Evolutionary conservation across 2,888 invertebrate species (phyloP).

Genomic region (Cartodere bifasciata): DNA sequence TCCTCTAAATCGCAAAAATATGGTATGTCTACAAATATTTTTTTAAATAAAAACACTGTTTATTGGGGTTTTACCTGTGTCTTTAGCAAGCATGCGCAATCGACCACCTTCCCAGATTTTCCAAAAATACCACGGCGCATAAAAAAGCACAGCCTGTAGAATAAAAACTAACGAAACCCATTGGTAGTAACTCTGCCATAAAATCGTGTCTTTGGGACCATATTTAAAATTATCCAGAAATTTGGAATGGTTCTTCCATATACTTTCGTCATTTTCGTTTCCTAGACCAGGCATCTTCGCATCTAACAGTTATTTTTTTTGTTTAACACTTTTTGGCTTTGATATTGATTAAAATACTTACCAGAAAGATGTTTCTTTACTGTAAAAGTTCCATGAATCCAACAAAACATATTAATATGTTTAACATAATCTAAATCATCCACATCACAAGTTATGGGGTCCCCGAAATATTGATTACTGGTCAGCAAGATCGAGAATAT

Average conservation of each 20-base stretch:
- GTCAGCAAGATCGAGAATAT: conserved; percentile 60
- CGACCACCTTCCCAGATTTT: conserved; percentile 57
- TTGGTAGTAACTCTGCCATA: conserved; percentile 54
- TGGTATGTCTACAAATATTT: too few relatives aligned
- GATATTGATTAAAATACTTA: too few relatives aligned
- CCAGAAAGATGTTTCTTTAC: conserved; percentile 29
- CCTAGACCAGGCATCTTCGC: too few relatives aligned
- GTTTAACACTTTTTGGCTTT: too few relatives aligned
- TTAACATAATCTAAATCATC: conserved; percentile 41
- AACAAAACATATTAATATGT: conserved; percentile 65
- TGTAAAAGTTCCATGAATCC: conserved; percentile 65
- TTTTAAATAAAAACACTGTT: too few relatives aligned
- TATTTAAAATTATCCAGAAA: too few relatives aligned
- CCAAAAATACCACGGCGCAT: conserved; percentile 61
- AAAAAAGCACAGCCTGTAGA: conserved; percentile 55
- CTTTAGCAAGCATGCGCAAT: conserved; percentile 44
- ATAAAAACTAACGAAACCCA: conserved; percentile 59
- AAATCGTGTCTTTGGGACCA: conserved; percentile 33
- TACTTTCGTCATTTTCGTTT: too few relatives aligned
- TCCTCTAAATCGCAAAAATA: too few relatives aligned
- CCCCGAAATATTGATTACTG: conserved; percentile 77
- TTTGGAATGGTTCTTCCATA: too few relatives aligned
- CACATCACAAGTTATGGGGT: conserved; percentile 65
- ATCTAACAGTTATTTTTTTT: too few relatives aligned
- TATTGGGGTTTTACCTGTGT: conserved; percentile 48